phyloP scores from a whole-genome alignment of 1,140 invertebrate species.

The Drosophila serrata region DNA sequence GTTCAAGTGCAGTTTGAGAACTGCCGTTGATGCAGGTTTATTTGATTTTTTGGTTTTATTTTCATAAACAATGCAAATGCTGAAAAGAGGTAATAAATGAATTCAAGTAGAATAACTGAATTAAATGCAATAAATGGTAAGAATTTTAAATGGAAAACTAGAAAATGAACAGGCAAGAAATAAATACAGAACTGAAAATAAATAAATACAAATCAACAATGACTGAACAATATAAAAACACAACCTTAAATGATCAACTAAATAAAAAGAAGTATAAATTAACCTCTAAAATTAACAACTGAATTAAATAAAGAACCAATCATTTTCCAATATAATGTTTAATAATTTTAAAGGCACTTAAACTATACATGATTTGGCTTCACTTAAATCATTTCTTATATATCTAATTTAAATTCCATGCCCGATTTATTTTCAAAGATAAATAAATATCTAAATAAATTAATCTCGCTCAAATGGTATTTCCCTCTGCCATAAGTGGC shows the following conservation, averaged over 20 bases:
- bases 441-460: constrained; percentile 1
- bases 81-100: not conserved
- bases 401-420: not conserved
- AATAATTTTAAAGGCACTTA: no score
- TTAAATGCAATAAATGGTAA: not conserved
- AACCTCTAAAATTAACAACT: not conserved
- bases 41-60: not conserved
- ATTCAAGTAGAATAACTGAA: not conserved
- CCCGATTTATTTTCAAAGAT: not conserved
- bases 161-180: not conserved
- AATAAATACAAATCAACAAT: not conserved
- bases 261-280: not conserved
- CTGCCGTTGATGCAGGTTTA: constrained; percentile 21
- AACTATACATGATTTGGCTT: no score
- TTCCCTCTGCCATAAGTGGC: constrained; percentile 20
- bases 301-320: not conserved
- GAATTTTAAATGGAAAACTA: not conserved
- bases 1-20: constrained; percentile 26
- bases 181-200: not conserved
- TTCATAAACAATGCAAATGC: not conserved
- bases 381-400: no score
- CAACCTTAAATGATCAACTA: no score
- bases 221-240: not conserved
- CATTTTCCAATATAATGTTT: not conserved
- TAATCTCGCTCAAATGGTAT: constrained; percentile 1